Conservation (phyloP, 2,888 invertebrate genomes). For the Hirudinaria manillensis region DNA sequence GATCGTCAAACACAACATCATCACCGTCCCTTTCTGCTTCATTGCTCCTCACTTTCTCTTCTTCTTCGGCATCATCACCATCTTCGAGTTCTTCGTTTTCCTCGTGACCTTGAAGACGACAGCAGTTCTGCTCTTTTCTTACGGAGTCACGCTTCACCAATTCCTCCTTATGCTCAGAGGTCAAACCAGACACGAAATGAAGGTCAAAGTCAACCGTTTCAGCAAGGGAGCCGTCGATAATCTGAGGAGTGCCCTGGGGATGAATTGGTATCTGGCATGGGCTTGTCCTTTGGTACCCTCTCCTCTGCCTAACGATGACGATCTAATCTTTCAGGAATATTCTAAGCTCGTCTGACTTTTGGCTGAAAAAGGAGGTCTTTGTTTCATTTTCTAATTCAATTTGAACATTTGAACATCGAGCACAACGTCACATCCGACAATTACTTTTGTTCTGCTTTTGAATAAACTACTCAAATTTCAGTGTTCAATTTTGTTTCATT, state of each 20-base stretch:
- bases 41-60: slow-evolving; percentile 57
- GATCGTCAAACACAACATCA: slow-evolving; percentile 45
- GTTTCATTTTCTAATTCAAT: too few relatives aligned
- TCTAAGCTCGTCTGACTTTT: too few relatives aligned
- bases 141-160: background rate
- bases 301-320: slow-evolving; percentile 67
- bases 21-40: slow-evolving; percentile 38
- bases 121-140: slow-evolving; percentile 53
- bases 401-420: too few relatives aligned
- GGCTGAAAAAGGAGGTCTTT: too few relatives aligned
- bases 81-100: slow-evolving; percentile 42
- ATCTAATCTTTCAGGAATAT: too few relatives aligned
- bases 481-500: too few relatives aligned
- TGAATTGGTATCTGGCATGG: slow-evolving; percentile 72
- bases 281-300: slow-evolving; percentile 74
- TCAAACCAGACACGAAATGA: slow-evolving; percentile 69
- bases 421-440: too few relatives aligned
- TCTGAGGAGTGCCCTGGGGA: slow-evolving; percentile 69
- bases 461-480: too few relatives aligned
- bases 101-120: slow-evolving; percentile 43
- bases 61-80: slow-evolving; percentile 55
- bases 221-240: slow-evolving; percentile 68
- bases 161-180: slow-evolving; percentile 62
- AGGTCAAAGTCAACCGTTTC: slow-evolving; percentile 62
- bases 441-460: too few relatives aligned